These are phyloP conservation scores for Maniola jurtina DNA, from an alignment of 1,140 invertebrate species.

Conservation along the genomic window DNA sequence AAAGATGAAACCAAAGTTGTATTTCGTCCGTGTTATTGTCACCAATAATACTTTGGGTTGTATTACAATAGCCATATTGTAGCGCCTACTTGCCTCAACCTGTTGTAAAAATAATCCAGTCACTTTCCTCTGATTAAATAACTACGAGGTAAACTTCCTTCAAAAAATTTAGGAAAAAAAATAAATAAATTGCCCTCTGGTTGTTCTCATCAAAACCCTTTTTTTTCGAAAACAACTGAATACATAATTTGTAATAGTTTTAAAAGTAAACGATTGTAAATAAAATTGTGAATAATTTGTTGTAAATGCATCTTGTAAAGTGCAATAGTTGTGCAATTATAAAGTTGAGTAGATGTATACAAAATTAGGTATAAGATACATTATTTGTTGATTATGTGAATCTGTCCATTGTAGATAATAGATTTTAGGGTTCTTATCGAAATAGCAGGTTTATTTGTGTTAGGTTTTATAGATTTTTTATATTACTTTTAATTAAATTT, in stretches of 20 bases:
- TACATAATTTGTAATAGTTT: constrained; percentile 6
- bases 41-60: too few relatives aligned
- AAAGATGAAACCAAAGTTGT: too few relatives aligned
- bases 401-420: constrained; percentile 68
- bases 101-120: too few relatives aligned
- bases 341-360: constrained; percentile 76
- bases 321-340: constrained; percentile 76
- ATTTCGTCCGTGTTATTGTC: too few relatives aligned
- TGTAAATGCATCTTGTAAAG: constrained; percentile 78
- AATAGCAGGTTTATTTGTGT: constrained; percentile 22
- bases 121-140: too few relatives aligned
- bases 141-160: too few relatives aligned
- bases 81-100: too few relatives aligned
- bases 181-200: too few relatives aligned
- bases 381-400: constrained; percentile 65
- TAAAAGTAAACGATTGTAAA: constrained; percentile 46
- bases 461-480: constrained; percentile 11
- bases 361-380: constrained; percentile 52
- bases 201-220: neutral
- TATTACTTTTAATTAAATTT: constrained; percentile 5
- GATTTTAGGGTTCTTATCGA: constrained; percentile 30
- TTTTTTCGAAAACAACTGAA: neutral
- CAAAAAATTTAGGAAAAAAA: too few relatives aligned
- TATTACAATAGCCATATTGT: too few relatives aligned
- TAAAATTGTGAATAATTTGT: constrained; percentile 73